phyloP scores from a whole-genome alignment of 1,140 invertebrate species.

The Lucilia sericata region DNA sequence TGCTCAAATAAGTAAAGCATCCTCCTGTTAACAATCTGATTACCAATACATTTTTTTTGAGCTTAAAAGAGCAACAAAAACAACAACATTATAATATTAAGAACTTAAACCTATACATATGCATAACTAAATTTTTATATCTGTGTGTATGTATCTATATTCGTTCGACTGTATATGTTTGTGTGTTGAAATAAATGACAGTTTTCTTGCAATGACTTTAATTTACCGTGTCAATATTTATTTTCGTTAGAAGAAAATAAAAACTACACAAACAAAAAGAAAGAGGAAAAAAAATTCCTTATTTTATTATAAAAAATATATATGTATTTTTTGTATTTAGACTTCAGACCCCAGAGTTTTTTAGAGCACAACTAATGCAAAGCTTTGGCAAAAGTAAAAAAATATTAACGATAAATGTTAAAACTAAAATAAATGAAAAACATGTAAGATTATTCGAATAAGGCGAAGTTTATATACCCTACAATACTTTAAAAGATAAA shows the following conservation, averaged over 20 bases:
- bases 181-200: slow-evolving; percentile 35
- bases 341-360: neutral
- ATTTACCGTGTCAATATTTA: slow-evolving; percentile 42
- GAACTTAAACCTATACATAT: neutral
- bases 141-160: no score
- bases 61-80: neutral
- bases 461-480: no score
- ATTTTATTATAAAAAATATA: neutral
- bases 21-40: no score
- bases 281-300: neutral
- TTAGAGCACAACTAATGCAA: slow-evolving; percentile 19
- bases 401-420: neutral
- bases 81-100: neutral
- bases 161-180: no score
- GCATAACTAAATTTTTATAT: neutral
- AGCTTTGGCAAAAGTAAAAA: neutral
- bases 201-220: slow-evolving; percentile 42
- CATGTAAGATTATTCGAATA: no score
- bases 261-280: neutral
- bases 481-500: neutral
- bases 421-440: neutral
- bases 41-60: neutral
- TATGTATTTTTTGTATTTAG: neutral
- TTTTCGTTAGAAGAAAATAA: slow-evolving; percentile 37
- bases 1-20: no score